Evolutionary conservation across 2,888 invertebrate species (phyloP).

Genomic region (Eupithecia pulchellata): DNA sequence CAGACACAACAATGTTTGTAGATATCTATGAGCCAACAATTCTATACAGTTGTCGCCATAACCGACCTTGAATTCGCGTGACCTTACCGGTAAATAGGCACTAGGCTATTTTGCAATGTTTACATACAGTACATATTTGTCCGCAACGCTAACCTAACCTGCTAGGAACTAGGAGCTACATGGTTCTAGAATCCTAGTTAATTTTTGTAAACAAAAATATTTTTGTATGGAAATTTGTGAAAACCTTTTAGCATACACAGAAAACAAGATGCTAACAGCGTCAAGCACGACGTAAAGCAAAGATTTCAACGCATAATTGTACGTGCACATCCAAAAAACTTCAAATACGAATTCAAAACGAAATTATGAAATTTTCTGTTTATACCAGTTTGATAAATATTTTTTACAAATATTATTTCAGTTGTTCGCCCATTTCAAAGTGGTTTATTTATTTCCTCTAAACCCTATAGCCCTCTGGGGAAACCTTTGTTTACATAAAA

Average conservation of each 20-base stretch:
- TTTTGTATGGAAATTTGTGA: too few relatives aligned
- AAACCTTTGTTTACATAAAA: not conserved
- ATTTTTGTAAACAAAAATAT: not conserved
- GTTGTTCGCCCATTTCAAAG: not conserved
- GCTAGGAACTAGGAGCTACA: constrained; percentile 25
- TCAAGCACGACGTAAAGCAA: too few relatives aligned
- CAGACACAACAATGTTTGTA: constrained; percentile 6
- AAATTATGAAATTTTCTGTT: too few relatives aligned
- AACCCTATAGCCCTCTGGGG: not conserved
- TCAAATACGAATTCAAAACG: too few relatives aligned
- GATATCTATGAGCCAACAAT: constrained; percentile 38
- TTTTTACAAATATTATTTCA: not conserved
- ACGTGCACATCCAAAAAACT: too few relatives aligned
- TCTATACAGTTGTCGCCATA: constrained; percentile 37
- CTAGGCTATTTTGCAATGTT: constrained; percentile 28
- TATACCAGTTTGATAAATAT: not conserved
- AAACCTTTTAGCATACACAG: too few relatives aligned
- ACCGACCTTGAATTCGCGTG: constrained; percentile 35
- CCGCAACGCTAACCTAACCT: constrained; percentile 15
- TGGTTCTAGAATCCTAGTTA: constrained; percentile 17
- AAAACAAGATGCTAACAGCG: too few relatives aligned
- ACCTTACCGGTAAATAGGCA: constrained; percentile 30
- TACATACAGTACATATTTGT: constrained; percentile 27
- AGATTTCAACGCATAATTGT: too few relatives aligned
- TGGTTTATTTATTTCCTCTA: not conserved